Evolutionary conservation across 2,888 invertebrate species (phyloP), one percentile per base, ranked within the genome.

Genomic region (Leptopilina myrica): DNA sequence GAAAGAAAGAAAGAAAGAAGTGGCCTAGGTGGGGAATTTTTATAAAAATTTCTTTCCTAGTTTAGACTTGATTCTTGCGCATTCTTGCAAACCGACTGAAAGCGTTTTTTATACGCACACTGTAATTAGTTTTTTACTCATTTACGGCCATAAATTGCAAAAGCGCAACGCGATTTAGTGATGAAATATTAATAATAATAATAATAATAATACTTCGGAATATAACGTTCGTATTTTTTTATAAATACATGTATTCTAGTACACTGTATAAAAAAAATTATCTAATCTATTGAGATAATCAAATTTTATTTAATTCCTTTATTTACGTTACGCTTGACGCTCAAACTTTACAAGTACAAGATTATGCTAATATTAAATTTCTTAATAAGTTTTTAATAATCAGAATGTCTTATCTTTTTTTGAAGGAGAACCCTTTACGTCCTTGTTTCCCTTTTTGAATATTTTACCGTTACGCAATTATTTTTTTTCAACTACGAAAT

Each of bases 321-420:
- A 56, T 73, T 73, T 73, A 73, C 69, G 56, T 73, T 73, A 73
- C 75, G 79, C 67, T 78, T 73, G 82, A 80, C 79, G 80, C 79
- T 80, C 77, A 82, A 81, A 80, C 81, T 82, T 73, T 75, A 79
- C 76, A 75, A 75, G 78, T 64, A 78, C 79, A 80, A 81, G 80
- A 85, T 82, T 85, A 80, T 84, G 79, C 81, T 81, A 85, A 80
- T 84, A 84, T 85, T 85, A 85, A 85, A 86, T 82, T 84, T 86
- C 85, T 84, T 78, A 82, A 84, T 80, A 79, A 78, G 79, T 83
- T 85, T 86, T 85, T 83, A 83, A 84, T 81, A 84, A 78, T 67
- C 33, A 75, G 75, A 59, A 80, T 59, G 82, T 76, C 62, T 76
- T 49, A 62, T 65, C 56, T 78, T 75, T 81, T 56, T 80, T 66